Evolutionary conservation across 2,113 vertebrate genomes (phyloP).

Genomic region (Geococcyx californianus): DNA sequence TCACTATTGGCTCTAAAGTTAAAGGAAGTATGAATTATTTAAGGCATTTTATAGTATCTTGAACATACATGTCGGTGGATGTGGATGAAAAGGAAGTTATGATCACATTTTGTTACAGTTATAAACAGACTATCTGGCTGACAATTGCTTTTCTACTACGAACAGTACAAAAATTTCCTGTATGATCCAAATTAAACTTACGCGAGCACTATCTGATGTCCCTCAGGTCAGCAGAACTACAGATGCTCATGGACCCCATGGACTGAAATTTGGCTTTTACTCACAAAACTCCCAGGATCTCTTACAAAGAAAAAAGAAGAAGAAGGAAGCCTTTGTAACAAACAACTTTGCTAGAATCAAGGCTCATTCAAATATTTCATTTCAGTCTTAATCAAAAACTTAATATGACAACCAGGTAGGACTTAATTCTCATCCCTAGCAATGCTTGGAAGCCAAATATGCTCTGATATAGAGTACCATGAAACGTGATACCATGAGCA

Average conservation of each 20-base stretch:
- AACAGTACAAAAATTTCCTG: not conserved
- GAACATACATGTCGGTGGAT: not conserved
- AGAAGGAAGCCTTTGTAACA: not conserved
- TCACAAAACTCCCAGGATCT: not conserved
- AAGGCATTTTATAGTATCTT: not conserved
- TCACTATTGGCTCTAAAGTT: not conserved
- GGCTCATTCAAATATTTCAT: not conserved
- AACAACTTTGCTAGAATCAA: slow-evolving; percentile 9
- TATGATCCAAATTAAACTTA: not conserved
- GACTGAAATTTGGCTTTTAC: not conserved
- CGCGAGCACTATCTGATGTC: not conserved
- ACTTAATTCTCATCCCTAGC: not conserved
- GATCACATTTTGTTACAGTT: not conserved
- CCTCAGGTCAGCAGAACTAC: not conserved
- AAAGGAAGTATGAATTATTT: not conserved
- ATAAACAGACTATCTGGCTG: not conserved
- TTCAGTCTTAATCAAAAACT: slow-evolving; percentile 30
- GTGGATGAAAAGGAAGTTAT: not conserved
- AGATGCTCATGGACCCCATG: not conserved
- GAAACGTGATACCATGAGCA: not conserved
- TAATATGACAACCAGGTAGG: not conserved
- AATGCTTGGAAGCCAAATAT: not conserved
- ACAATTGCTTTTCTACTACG: not conserved
- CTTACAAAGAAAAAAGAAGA: slow-evolving; percentile 5
- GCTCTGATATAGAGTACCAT: not conserved